A percentile compares a stretch with the other conserved stretches of the same genome.
phyloP scores from a whole-genome alignment of 2,797 vertebrate species.

The Lates japonicus region DNA sequence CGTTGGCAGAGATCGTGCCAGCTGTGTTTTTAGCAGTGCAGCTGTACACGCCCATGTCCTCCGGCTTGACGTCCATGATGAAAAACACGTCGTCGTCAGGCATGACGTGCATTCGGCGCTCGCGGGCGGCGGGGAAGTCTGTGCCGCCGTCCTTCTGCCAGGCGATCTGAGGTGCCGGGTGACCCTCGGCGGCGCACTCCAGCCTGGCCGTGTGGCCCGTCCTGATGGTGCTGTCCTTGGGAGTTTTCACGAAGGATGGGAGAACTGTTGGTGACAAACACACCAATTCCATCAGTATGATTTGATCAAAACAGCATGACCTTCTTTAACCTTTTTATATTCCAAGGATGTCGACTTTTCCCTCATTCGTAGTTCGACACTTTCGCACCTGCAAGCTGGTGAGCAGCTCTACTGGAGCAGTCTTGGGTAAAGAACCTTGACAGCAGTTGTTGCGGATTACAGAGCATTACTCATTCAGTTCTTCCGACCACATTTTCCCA shows the following conservation, averaged over 20 bases:
- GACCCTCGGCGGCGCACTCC: conserved; percentile 94
- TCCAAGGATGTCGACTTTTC: background rate
- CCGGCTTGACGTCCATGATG: conserved; percentile 94
- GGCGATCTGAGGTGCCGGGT: conserved; percentile 94
- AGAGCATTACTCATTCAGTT: conserved; percentile 15
- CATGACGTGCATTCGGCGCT: conserved; percentile 98
- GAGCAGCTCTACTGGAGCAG: background rate
- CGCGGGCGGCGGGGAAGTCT: conserved; percentile 96
- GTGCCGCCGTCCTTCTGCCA: conserved; percentile 99
- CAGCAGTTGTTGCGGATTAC: conserved; percentile 45
- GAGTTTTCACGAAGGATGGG: conserved; percentile 94
- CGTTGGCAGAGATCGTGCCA: conserved; percentile 93
- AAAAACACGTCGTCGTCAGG: conserved; percentile 98
- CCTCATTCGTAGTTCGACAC: background rate
- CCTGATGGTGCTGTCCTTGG: conserved; percentile 92
- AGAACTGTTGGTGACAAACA: conserved; percentile 85
- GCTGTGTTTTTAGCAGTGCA: conserved; percentile 97
- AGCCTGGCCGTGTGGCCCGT: conserved; percentile 91
- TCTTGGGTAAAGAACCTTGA: conserved; percentile 3
- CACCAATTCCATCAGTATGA: background rate
- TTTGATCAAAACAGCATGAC: background rate
- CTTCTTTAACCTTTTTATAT: background rate
- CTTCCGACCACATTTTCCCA: conserved; percentile 32
- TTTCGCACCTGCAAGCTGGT: background rate
- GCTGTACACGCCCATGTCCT: conserved; percentile 97